Base-by-base conservation (phyloP, 2,888 invertebrate genomes). In the Calephelis perditalis region DNA sequence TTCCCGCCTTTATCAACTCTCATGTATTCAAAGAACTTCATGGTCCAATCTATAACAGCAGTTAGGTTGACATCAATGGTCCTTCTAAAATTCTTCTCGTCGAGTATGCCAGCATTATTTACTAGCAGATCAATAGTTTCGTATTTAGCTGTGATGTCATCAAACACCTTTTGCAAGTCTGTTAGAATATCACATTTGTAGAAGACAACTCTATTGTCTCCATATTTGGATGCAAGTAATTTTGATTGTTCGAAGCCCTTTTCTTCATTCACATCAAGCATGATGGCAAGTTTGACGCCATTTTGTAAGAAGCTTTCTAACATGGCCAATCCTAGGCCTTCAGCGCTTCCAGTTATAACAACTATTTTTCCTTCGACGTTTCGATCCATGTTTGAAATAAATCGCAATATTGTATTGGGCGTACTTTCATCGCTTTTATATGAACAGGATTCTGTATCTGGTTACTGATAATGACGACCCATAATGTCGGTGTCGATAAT, bases 11-110 rank as follows among this genome's bases (percentile, higher is more conserved):
- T 84, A 67, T 91, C 84, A 49, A 77, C 82, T 46, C 91, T 82
- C 91, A 93, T 91, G 71, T 91, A 82, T 62, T 92, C 82, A 64
- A 92, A 81, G 40, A 86, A 92, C 36, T 92, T 77, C 45, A 89
- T 73, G 0, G 86, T 82, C 65, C 91, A 79, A 43, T 74, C 75
- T 52, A 78, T 74, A 1, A 77, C 40, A 36, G 73, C 71, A 8
- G 65, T 73, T 0, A 70, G 60, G 56, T 91, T 90, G 11, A 84
- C 72, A 45, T 71, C 71, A 9, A 77, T 68, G 0, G 72, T 73
- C 54, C 67, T 70, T 60, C 62, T 71, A 7, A 67, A 62, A 5
- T 65, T 64, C 3, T 52, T 56, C 1, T 72, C 73, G 43, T 70
- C 59, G 0, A 67, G 26, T 7, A 85, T 72, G 7, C 82, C 84